phyloP scores from a whole-genome alignment of 2,113 vertebrate genomes.

The Boulengeromyrus knoepffleri region DNA sequence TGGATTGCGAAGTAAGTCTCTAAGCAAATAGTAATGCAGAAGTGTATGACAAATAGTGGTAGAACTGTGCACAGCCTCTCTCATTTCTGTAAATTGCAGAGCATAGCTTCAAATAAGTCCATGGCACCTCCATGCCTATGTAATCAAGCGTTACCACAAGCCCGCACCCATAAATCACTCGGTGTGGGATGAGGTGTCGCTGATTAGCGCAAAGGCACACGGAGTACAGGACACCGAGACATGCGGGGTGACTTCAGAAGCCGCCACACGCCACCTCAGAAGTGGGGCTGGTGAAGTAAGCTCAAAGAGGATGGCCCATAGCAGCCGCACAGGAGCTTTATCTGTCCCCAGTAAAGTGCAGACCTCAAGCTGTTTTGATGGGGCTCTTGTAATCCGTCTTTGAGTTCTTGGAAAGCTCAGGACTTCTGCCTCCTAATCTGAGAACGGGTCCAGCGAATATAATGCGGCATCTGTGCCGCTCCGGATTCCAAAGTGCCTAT shows the following conservation, averaged over 20 bases:
- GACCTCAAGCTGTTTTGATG: neutral
- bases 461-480: neutral
- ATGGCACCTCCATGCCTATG: neutral
- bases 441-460: neutral
- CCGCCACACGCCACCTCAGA: neutral
- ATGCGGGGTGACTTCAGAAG: neutral
- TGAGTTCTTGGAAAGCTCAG: slow-evolving; percentile 3
- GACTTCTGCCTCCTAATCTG: neutral
- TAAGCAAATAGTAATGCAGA: neutral
- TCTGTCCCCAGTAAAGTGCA: neutral
- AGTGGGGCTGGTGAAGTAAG: neutral
- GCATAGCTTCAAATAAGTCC: neutral
- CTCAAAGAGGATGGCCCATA: neutral
- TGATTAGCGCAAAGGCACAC: neutral
- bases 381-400: neutral
- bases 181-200: neutral
- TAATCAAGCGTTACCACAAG: slow-evolving; percentile 12
- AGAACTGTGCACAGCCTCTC: neutral
- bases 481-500: neutral
- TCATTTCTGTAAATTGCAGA: neutral
- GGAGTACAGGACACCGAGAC: neutral
- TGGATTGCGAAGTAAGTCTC: neutral
- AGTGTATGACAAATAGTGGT: neutral
- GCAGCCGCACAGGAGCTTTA: neutral
- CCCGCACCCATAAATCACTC: slow-evolving; percentile 1